A percentile compares a stretch with the other conserved stretches of the same genome.
phyloP scores from a whole-genome alignment of 1,140 invertebrate genomes.

The Hetaerina americana region DNA sequence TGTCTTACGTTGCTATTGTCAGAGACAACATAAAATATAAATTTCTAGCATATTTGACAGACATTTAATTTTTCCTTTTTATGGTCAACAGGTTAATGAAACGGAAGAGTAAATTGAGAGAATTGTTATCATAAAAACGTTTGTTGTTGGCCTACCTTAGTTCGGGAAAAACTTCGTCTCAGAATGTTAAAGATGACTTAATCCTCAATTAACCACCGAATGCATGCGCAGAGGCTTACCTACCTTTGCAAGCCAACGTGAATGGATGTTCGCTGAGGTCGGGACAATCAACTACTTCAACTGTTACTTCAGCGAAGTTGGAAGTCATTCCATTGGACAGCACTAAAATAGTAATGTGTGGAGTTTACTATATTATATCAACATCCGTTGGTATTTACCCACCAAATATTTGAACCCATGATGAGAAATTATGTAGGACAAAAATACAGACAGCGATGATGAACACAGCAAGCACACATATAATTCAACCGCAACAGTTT shows the following conservation, averaged over 20 bases:
- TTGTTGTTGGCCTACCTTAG: too few species aligned
- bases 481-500: too few species aligned
- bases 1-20: too few species aligned
- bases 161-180: not conserved
- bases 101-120: too few species aligned
- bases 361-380: not conserved
- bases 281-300: constrained; percentile 69
- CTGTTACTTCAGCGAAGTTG: constrained; percentile 56
- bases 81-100: too few species aligned
- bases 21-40: too few species aligned
- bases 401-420: not conserved
- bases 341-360: constrained; percentile 36
- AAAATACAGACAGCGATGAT: too few species aligned
- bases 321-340: constrained; percentile 48
- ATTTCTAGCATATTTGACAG: too few species aligned
- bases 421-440: not conserved
- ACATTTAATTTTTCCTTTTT: too few species aligned
- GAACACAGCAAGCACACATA: too few species aligned
- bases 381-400: not conserved
- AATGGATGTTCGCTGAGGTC: constrained; percentile 66
- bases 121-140: too few species aligned
- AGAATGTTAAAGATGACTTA: constrained; percentile 2
- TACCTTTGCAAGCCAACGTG: constrained; percentile 60
- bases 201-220: not conserved
- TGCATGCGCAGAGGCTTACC: constrained; percentile 9